Evolutionary conservation across 2,797 vertebrate genomes (phyloP).

Genomic region (Cryptoblepharus egeriae): DNA sequence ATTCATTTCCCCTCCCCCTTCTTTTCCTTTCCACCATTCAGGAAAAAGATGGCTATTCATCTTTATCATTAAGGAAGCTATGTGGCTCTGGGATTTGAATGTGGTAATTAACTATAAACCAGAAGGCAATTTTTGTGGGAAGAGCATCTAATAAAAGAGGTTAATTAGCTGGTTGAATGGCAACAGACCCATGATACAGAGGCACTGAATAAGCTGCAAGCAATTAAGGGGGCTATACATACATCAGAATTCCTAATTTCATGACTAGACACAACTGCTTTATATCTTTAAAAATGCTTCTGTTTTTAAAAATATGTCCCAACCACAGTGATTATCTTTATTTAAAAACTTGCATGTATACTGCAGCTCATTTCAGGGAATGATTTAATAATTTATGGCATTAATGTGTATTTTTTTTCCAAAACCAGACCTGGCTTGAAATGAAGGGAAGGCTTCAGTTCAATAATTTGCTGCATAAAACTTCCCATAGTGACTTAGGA

Average conservation of each 20-base stretch:
- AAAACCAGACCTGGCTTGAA: neutral
- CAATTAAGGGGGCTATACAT: slow-evolving; percentile 49
- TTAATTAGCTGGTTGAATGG: slow-evolving; percentile 61
- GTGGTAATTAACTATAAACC: slow-evolving; percentile 61
- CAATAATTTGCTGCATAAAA: slow-evolving; percentile 8
- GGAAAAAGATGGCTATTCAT: slow-evolving; percentile 30
- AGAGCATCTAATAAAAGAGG: slow-evolving; percentile 58
- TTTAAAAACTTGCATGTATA: slow-evolving; percentile 1
- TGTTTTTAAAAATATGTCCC: slow-evolving; percentile 9
- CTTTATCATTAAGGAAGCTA: slow-evolving; percentile 44
- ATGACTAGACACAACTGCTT: slow-evolving; percentile 15
- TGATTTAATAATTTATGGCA: neutral
- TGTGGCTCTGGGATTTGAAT: slow-evolving; percentile 44
- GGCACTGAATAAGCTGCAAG: slow-evolving; percentile 20
- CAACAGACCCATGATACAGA: slow-evolving; percentile 50
- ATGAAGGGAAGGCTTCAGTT: neutral
- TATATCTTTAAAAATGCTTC: neutral
- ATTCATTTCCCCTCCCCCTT: neutral
- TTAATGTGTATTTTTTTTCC: slow-evolving; percentile 13
- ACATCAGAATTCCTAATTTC: slow-evolving; percentile 44
- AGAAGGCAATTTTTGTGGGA: slow-evolving; percentile 46
- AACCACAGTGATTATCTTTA: neutral
- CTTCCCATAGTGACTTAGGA: neutral
- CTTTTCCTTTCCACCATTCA: slow-evolving; percentile 18
- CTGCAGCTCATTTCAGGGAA: slow-evolving; percentile 5